Evolutionary conservation across 2,888 invertebrate species (phyloP), one percentile per base, ranked within the genome.

Genomic region (Morpho deidamia): DNA sequence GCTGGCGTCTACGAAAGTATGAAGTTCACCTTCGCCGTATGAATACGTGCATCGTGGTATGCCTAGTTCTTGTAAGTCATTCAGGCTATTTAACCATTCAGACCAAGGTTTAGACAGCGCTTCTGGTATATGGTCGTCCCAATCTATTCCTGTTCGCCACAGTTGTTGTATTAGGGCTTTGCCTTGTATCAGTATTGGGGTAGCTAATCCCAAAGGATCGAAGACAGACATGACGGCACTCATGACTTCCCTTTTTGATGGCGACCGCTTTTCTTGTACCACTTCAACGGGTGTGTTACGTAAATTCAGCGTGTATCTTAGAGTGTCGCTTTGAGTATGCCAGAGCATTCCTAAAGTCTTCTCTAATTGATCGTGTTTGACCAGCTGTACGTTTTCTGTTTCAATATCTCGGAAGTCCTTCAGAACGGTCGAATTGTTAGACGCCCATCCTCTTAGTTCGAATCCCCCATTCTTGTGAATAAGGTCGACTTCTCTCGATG

Each of bases 181-280:
- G 0, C 11, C 44, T 1, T 51, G 38, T 3, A 53, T 50, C 2
- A 48, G 32, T 0, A 52, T 32, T 32, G 48, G 59, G 0, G 45
- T 41, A 0, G 55, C 39, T 39, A 60, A 47, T 3, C 58, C 58
- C 9, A 58, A 11, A 8, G 72, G 72, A 41, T 76, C 71, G 47
- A 66, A 76, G 0, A 71, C 44, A 1, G 49, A 46, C 55, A 56
- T 1, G 66, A 70, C 71, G 65, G 70, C 5, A 66, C 58, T 0
- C 12, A 53, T 11, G 0, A 48, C 38, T 23, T 60, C 58, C 9
- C 55, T 34, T 11, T 57, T 56, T 5, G 52, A 54, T 3, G 55
- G 58, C 8, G 43, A 11, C 11, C 47, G 14, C 14, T 8, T n/a
- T 7, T 12, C 34, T 8, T 11, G 11, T 1, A 41, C 38, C 3